Evolutionary conservation across 2,797 vertebrate species (phyloP).

Genomic region (Lepidocolaptes lacrymiger): DNA sequence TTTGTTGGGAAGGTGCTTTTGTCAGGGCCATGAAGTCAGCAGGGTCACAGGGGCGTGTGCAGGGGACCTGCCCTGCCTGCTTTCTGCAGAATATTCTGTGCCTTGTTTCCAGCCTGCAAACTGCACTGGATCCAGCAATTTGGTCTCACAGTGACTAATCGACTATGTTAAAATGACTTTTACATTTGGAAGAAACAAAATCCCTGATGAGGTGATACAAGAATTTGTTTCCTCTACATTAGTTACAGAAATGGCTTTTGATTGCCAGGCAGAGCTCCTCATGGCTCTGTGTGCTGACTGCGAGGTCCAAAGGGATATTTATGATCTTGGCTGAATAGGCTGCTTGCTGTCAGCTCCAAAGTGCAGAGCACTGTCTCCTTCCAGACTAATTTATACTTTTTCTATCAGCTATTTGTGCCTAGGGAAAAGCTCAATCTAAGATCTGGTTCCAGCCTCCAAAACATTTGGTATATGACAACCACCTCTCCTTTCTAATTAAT

Average conservation of each 20-base stretch:
- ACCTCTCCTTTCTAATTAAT: not conserved
- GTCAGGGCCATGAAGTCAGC: fast-evolving
- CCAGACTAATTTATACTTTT: not conserved
- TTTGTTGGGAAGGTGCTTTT: not conserved
- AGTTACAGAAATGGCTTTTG: not conserved
- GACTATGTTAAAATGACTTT: not conserved
- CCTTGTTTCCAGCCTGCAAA: not conserved
- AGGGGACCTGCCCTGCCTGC: not conserved
- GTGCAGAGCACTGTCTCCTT: not conserved
- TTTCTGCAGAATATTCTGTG: not conserved
- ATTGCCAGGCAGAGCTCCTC: not conserved
- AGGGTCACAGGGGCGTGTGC: fast-evolving
- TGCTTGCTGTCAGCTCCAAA: not conserved
- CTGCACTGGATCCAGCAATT: not conserved
- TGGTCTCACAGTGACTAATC: not conserved
- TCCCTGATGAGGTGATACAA: not conserved
- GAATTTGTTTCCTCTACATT: not conserved
- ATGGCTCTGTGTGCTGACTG: not conserved
- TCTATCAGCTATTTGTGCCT: not conserved
- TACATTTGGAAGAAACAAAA: not conserved
- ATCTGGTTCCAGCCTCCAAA: not conserved
- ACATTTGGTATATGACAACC: not conserved
- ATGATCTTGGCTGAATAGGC: not conserved
- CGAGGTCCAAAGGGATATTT: not conserved
- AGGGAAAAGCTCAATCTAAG: not conserved